Percentiles rank a stretch among this genome's conserved stretches.
phyloP scores from a whole-genome alignment of 1,140 invertebrate genomes.

The roundworm (Caenorhabditis elegans) region WBcel235 BX284603.4:6255501-6256000 shows the following conservation, averaged over 20 bases:
- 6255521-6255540: too few relatives aligned
- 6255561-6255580: neutral
- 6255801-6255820: too few relatives aligned
- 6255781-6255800: too few relatives aligned
- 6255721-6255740: neutral
- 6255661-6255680: neutral
- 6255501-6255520: neutral
- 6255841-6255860: conserved; percentile 1
- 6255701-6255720: neutral
- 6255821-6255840: neutral
- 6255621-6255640: neutral
- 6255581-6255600: neutral
- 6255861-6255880: neutral
- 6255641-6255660: neutral
- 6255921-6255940: conserved; percentile 28
- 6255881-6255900: neutral
- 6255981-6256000: neutral
- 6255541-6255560: too few relatives aligned
- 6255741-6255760: neutral
- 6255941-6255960: neutral
- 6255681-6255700: conserved; percentile 14
- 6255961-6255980: neutral
- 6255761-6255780: too few relatives aligned
- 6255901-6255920: neutral
- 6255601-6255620: conserved; percentile 1